phyloP scores from a whole-genome alignment of 2,797 vertebrate species.

The Urocyon cinereoargenteus region DNA sequence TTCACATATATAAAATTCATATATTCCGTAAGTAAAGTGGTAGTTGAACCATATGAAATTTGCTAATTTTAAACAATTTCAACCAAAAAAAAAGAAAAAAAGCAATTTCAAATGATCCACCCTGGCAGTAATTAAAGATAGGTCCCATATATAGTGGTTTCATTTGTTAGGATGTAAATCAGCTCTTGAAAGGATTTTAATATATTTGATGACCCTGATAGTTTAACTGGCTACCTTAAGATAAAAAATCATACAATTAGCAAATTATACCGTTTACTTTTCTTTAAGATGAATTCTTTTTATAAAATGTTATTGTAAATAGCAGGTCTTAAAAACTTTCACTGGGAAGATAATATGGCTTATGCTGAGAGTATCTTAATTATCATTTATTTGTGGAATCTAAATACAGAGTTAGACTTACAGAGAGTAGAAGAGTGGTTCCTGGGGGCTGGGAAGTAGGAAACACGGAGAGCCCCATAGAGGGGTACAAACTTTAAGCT shows the following conservation, averaged over 20 bases:
- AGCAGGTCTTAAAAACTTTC: not conserved
- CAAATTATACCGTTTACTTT: not conserved
- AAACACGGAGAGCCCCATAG: not conserved
- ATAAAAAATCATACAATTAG: not conserved
- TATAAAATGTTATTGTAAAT: not conserved
- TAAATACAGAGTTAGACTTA: not conserved
- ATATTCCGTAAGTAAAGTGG: not conserved
- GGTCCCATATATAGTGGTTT: not conserved
- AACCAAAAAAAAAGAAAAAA: not conserved
- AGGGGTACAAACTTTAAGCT: not conserved
- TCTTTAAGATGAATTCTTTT: not conserved
- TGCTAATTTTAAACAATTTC: not conserved
- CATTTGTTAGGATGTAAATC: not conserved
- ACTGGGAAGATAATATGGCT: not conserved
- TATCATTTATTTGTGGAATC: not conserved
- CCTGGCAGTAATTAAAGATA: slow-evolving; percentile 5
- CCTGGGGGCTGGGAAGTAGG: not conserved
- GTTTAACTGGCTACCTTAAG: not conserved
- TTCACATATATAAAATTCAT: not conserved
- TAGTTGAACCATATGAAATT: not conserved
- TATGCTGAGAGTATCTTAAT: not conserved
- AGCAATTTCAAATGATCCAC: not conserved
- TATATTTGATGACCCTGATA: not conserved
- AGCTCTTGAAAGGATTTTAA: not conserved
- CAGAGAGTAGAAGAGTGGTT: not conserved